phyloP scores from a whole-genome alignment of 2,113 vertebrate genomes.

The Sarotherodon lohbergeri region DNA sequence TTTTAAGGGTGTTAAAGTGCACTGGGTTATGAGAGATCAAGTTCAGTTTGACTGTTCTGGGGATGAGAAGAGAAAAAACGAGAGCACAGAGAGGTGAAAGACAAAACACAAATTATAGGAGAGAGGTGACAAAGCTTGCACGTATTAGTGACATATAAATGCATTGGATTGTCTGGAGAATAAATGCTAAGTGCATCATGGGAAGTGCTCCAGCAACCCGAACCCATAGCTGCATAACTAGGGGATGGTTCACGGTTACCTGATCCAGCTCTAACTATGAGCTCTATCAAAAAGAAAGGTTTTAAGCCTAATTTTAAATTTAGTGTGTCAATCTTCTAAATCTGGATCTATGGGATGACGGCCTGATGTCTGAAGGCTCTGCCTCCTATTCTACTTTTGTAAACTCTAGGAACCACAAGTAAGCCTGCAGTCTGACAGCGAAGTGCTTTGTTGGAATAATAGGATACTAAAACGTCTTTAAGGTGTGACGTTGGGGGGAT shows the following conservation, averaged over 20 bases:
- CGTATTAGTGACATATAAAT: not conserved
- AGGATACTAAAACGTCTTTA: not conserved
- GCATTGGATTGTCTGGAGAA: not conserved
- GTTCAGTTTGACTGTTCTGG: not conserved
- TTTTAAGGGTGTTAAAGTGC: not conserved
- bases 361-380: not conserved
- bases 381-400: not conserved
- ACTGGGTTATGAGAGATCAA: not conserved
- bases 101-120: not conserved
- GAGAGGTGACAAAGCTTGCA: not conserved
- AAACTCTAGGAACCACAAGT: not conserved
- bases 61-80: no score
- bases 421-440: not conserved
- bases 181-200: not conserved
- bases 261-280: not conserved
- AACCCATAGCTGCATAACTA: not conserved
- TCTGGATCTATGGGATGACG: not conserved
- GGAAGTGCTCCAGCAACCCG: not conserved
- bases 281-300: not conserved
- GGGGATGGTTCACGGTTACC: not conserved
- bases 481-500: not conserved
- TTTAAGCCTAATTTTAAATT: not conserved
- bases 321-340: not conserved
- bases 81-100: not conserved
- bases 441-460: not conserved